Evolutionary conservation across 2,888 invertebrate genomes (phyloP).

Genomic region (Chrysolina haemoptera): DNA sequence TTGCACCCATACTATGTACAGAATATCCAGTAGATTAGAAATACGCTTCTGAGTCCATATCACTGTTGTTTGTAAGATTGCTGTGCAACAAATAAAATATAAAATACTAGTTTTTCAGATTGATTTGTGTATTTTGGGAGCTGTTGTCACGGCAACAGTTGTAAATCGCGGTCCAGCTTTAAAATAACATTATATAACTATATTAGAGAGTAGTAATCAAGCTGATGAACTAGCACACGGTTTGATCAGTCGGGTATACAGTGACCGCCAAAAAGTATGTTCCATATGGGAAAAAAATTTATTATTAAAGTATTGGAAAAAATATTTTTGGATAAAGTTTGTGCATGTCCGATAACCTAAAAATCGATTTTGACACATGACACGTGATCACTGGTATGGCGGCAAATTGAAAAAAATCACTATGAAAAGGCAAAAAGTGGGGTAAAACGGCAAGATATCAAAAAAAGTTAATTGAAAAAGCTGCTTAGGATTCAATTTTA

Average conservation of each 20-base stretch:
- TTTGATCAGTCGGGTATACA: not conserved
- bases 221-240: constrained; percentile 3
- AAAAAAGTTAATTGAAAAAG: too few relatives aligned
- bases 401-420: too few relatives aligned
- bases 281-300: too few relatives aligned
- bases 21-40: constrained; percentile 15
- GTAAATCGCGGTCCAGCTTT: constrained; percentile 50
- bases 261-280: too few relatives aligned
- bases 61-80: constrained; percentile 39
- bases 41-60: constrained; percentile 23
- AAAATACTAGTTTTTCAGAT: constrained; percentile 36
- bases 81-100: constrained; percentile 40
- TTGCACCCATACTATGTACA: constrained; percentile 8
- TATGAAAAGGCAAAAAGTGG: too few relatives aligned
- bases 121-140: constrained; percentile 42
- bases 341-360: too few relatives aligned
- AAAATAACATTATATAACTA: constrained; percentile 41
- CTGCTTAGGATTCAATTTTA: too few relatives aligned
- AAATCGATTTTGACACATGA: too few relatives aligned
- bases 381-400: too few relatives aligned
- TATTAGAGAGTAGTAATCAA: constrained; percentile 20
- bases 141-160: constrained; percentile 46
- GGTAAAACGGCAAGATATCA: too few relatives aligned
- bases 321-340: too few relatives aligned
- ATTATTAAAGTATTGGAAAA: too few relatives aligned